phyloP scores from a whole-genome alignment of 2,797 vertebrate species.

The Neomorphus geoffroyi region DNA sequence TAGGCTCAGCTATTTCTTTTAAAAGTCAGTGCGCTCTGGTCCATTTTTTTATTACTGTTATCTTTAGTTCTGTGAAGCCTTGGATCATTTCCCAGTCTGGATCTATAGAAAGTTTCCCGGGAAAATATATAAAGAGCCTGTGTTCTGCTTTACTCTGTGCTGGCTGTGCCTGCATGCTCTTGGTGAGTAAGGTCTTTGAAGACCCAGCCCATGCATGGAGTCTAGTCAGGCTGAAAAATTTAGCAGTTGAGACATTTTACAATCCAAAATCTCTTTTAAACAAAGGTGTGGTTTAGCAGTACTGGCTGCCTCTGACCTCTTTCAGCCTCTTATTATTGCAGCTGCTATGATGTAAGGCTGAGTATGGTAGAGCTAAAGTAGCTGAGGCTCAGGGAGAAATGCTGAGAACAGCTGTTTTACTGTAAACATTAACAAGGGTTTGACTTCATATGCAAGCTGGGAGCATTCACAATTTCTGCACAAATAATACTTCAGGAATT shows the following conservation, averaged over 20 bases:
- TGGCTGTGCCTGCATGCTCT: conserved; percentile 50
- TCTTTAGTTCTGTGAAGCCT: conserved; percentile 70
- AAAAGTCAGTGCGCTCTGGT: conserved; percentile 49
- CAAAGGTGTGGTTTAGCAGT: conserved; percentile 60
- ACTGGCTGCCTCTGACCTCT: conserved; percentile 45
- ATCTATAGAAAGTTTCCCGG: conserved; percentile 73
- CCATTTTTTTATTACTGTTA: conserved; percentile 65
- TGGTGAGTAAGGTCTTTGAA: conserved; percentile 43
- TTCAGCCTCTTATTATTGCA: conserved; percentile 48
- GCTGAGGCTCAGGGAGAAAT: conserved; percentile 41
- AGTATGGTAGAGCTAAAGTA: conserved; percentile 25
- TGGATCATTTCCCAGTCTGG: conserved; percentile 75
- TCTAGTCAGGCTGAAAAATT: conserved; percentile 58
- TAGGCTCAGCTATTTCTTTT: conserved; percentile 39
- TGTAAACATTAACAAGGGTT: conserved; percentile 67
- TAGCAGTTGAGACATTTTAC: conserved; percentile 43
- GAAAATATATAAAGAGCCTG: conserved; percentile 74
- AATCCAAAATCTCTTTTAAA: conserved; percentile 55
- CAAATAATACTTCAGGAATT: conserved; percentile 35
- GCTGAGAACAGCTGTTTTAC: conserved; percentile 70
- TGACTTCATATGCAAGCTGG: conserved; percentile 61
- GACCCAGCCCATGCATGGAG: conserved; percentile 53
- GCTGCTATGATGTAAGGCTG: conserved; percentile 63
- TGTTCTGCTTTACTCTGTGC: conserved; percentile 55
- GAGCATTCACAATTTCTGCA: conserved; percentile 56